These are phyloP conservation scores for Fabriciana adippe DNA, from an alignment of 2,888 invertebrate genomes.

Conservation along the genomic window DNA sequence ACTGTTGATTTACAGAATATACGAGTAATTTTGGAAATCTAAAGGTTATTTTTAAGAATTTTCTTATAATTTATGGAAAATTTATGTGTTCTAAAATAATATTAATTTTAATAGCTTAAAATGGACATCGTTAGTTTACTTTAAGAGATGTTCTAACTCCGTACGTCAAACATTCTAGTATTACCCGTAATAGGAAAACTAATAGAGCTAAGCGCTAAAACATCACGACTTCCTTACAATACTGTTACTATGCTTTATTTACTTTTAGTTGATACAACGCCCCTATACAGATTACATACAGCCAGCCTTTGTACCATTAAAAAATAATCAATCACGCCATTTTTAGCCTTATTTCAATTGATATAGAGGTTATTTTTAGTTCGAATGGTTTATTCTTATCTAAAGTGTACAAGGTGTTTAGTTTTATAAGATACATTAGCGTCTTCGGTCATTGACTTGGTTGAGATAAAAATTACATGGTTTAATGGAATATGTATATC, in stretches of 20 bases:
- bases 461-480: constrained; percentile 20
- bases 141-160: neutral
- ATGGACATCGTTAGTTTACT: no score
- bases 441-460: constrained; percentile 46
- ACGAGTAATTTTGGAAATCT: neutral
- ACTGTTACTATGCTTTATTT: constrained; percentile 9
- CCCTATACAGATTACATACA: constrained; percentile 22
- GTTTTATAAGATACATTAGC: constrained; percentile 36
- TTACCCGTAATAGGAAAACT: constrained; percentile 3
- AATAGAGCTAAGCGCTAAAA: neutral
- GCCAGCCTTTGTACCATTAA: neutral
- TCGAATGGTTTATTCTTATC: neutral
- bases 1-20: no score
- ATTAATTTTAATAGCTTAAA: no score
- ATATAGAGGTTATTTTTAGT: neutral
- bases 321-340: neutral
- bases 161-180: neutral
- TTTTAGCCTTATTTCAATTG: neutral
- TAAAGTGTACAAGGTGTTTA: constrained; percentile 25
- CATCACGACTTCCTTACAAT: constrained; percentile 8
- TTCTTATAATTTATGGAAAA: neutral
- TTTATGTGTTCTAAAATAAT: no score
- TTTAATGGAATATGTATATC: constrained; percentile 9
- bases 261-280: constrained; percentile 20
- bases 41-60: neutral